These are phyloP conservation scores for Digitonthophagus gazella DNA, from an alignment of 2,888 invertebrate species.

Conservation along the genomic window DNA sequence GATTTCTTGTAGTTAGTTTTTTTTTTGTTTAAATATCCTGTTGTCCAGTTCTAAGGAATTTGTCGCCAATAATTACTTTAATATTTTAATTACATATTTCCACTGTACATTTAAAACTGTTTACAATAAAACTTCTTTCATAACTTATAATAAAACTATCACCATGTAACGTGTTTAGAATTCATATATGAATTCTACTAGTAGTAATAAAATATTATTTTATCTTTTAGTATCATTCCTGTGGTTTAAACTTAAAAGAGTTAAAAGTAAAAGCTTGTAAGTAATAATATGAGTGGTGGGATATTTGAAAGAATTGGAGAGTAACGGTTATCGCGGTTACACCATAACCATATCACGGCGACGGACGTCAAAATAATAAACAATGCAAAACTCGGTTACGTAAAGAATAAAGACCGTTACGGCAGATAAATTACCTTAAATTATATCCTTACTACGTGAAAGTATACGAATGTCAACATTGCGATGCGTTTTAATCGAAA, in stretches of 20 bases:
- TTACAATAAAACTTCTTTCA: no score
- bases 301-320: neutral
- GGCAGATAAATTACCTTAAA: neutral
- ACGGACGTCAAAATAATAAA: neutral
- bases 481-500: neutral
- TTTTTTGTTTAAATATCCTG: neutral
- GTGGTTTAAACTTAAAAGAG: no score
- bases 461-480: neutral
- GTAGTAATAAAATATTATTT: no score
- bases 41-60: neutral
- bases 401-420: neutral
- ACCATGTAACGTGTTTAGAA: no score
- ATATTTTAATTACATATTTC: neutral
- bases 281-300: neutral
- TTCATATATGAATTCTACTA: no score
- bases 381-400: neutral
- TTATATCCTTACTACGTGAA: neutral
- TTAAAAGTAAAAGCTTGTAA: neutral
- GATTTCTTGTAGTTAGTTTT: neutral
- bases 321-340: neutral
- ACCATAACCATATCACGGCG: neutral
- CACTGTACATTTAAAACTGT: no score
- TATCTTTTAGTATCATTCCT: no score
- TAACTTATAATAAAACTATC: no score
- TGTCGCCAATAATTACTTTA: neutral